A percentile compares a stretch with the other conserved stretches of the same genome.
phyloP scores from a whole-genome alignment of 2,888 invertebrate genomes.

The Megastigmus dorsalis region DNA sequence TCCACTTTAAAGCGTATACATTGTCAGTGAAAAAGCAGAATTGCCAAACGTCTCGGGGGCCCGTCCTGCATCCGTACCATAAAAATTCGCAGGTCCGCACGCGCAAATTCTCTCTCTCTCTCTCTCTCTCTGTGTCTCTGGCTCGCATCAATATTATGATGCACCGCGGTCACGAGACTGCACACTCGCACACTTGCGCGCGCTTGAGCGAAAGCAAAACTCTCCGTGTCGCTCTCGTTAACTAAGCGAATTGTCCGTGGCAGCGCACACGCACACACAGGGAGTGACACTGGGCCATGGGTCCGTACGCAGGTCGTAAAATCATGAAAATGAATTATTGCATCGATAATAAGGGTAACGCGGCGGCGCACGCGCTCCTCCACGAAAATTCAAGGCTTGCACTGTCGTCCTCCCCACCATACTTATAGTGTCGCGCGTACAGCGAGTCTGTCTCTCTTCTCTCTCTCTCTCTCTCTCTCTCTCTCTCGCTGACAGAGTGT shows the following conservation, averaged over 20 bases:
- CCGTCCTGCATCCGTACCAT: neutral
- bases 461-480: neutral
- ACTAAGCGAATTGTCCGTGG: neutral
- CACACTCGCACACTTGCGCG: neutral
- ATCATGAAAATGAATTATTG: constrained; percentile 70
- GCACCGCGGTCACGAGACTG: too few species aligned
- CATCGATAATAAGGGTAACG: constrained; percentile 63
- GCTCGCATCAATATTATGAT: too few species aligned
- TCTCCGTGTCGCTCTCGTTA: too few species aligned
- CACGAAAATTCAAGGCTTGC: constrained; percentile 43
- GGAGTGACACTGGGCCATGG: constrained; percentile 1
- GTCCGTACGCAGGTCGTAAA: constrained; percentile 55
- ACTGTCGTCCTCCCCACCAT: neutral
- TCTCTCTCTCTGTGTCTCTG: too few species aligned
- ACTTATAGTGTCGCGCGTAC: neutral
- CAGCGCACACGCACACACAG: neutral
- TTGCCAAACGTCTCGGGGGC: too few species aligned
- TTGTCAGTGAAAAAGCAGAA: too few species aligned
- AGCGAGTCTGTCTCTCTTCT: constrained; percentile 3
- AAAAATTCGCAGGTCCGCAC: constrained; percentile 43
- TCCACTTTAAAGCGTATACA: too few species aligned
- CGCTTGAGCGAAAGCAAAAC: too few species aligned
- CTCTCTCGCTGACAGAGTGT: neutral
- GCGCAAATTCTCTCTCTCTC: neutral
- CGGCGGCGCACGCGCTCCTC: constrained; percentile 12